Evolutionary conservation across 64 coral and sea anemone species (phyloP), one percentile per base, ranked within the genome.

Genomic region (Actinia equina): DNA sequence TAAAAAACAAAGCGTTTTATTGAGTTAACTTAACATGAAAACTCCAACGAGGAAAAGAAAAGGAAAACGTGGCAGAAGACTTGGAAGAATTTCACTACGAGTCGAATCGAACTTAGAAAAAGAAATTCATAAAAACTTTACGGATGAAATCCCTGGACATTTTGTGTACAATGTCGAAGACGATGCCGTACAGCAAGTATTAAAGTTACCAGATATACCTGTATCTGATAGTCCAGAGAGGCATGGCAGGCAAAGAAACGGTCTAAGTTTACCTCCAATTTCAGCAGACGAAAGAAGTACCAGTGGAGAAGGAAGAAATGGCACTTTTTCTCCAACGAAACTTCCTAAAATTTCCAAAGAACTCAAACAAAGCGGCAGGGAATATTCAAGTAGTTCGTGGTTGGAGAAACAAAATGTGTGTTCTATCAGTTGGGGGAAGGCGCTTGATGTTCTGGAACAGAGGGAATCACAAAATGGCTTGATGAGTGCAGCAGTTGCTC

Each of bases 121-220:
- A 78, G 85, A 88, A 82, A 90, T 95, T 2, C 79, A 91, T 62
- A 41, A 85, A 6, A 63, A 27, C 43, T 82, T 82, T 20, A 81
- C 77, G 1, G 79, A 84, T 6, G 84, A 81, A 27, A 89, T 95
- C 62, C 84, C 90, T 17, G 87, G 90, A 58, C 94, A 95, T 82
- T 95, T 95, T 44, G 83, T 95, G 78, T 95, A 95, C 45, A 92
- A 92, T 49, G 83, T 87, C 78, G 87, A 89, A 58, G 88, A 92
- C 9, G 94, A 95, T 49, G 87, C 90, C 14, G 92, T 95, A 43
- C 89, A 92, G 53, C 94, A 95, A 59, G 90, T 95, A 25, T 49
- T 95, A 13, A 95, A 95, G 62, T 62, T 95, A 11, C 94, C 94
- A 54, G 94, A 95, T 77, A 89, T 89, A 22, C 65, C 87, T 60